These are phyloP conservation scores for Ceratosolen fusciceps DNA, from an alignment of 1,140 invertebrate genomes.

Conservation along the genomic window DNA sequence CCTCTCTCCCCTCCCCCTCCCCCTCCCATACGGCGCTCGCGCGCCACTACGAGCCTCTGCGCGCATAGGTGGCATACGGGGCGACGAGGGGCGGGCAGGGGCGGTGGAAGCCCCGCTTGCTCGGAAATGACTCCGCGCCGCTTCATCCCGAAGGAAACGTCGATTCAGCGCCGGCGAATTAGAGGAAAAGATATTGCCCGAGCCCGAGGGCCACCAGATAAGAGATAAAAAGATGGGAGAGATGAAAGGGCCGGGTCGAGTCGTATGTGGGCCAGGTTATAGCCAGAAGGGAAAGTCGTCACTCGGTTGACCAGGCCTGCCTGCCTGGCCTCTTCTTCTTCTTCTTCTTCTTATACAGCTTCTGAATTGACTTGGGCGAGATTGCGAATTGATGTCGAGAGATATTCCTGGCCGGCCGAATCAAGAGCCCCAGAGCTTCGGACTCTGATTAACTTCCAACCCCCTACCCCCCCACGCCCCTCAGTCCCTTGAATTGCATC, in stretches of 20 bases:
- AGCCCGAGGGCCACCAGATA: neutral
- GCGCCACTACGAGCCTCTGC: no score
- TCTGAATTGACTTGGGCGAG: neutral
- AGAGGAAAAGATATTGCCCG: conserved; percentile 32
- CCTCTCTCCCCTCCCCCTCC: neutral
- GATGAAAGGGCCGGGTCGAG: neutral
- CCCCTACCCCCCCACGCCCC: neutral
- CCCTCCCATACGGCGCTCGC: no score
- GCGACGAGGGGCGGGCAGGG: no score
- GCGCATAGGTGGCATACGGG: no score
- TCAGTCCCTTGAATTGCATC: no score
- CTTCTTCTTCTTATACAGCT: no score
- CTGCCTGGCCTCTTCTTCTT: no score
- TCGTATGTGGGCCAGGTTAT: neutral
- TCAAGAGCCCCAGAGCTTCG: neutral
- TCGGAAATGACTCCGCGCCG: conserved; percentile 12
- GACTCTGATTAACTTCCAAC: neutral
- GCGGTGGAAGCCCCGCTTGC: neutral
- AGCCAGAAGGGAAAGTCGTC: neutral
- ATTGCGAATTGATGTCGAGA: neutral
- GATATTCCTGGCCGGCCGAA: neutral
- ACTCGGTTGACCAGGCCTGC: neutral
- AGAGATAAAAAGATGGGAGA: neutral
- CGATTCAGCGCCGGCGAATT: conserved; percentile 38
- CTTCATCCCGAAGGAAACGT: neutral